Evolutionary conservation across 2,888 invertebrate genomes (phyloP).

Genomic region (Plutella xylostella): DNA sequence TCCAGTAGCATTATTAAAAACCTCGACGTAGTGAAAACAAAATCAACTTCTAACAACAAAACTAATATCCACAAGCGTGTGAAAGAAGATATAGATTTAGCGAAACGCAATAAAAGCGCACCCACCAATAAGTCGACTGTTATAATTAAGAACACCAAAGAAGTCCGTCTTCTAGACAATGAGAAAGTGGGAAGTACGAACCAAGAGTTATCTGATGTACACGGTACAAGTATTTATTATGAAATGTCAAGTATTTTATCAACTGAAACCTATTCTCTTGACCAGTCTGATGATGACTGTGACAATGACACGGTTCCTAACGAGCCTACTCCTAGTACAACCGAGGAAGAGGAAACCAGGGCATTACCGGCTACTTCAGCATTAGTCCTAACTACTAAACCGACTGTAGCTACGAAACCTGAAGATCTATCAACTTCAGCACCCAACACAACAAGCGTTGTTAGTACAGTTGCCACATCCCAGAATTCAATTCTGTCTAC

Average conservation of each 20-base stretch:
- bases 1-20: constrained; percentile 65
- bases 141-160: constrained; percentile 67
- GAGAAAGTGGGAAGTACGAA: constrained; percentile 48
- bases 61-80: constrained; percentile 39
- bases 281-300: constrained; percentile 48
- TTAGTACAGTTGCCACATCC: constrained; percentile 23
- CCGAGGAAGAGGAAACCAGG: constrained; percentile 35
- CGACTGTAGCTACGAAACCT: constrained; percentile 20
- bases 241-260: constrained; percentile 62
- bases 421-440: constrained; percentile 24
- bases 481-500: constrained; percentile 38
- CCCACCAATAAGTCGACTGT: constrained; percentile 60
- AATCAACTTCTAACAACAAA: constrained; percentile 33
- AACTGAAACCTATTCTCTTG: constrained; percentile 55
- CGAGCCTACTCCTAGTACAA: constrained; percentile 38
- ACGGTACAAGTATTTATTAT: constrained; percentile 64
- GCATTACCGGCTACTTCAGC: constrained; percentile 29
- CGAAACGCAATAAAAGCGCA: constrained; percentile 52
- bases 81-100: constrained; percentile 47
- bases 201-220: constrained; percentile 54
- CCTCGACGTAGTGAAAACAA: constrained; percentile 43
- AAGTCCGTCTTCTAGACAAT: constrained; percentile 54
- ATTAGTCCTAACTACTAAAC: constrained; percentile 21
- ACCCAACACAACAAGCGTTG: constrained; percentile 28
- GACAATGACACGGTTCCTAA: constrained; percentile 42